These are phyloP conservation scores for Eulemur albifrons DNA, from an alignment of 2,797 vertebrate genomes.

Conservation along the genomic window DNA sequence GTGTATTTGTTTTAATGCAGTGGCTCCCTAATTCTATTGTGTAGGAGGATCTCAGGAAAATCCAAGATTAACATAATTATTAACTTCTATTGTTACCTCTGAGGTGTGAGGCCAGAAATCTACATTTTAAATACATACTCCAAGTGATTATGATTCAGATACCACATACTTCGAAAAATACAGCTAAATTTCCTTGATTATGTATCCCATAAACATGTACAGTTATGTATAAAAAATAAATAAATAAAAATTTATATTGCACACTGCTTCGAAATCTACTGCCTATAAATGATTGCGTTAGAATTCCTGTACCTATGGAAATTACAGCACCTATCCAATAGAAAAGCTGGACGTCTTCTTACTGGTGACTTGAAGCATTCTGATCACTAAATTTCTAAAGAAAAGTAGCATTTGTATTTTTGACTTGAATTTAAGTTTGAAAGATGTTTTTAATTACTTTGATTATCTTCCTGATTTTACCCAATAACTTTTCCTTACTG, in stretches of 20 bases:
- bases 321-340: not conserved
- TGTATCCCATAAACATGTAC: not conserved
- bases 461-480: not conserved
- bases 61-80: not conserved
- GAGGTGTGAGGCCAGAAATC: not conserved
- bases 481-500: not conserved
- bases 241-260: not conserved
- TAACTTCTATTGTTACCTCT: not conserved
- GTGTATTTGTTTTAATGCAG: not conserved
- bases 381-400: not conserved
- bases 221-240: not conserved
- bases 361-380: not conserved
- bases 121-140: not conserved
- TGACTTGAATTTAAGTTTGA: slow-evolving; percentile 30
- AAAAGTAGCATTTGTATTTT: not conserved
- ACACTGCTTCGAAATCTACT: not conserved
- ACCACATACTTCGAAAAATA: not conserved
- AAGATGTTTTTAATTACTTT: not conserved
- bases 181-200: not conserved
- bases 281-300: not conserved
- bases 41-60: not conserved
- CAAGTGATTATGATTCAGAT: not conserved
- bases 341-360: not conserved
- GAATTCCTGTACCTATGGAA: not conserved
- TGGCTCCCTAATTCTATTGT: not conserved